phyloP scores from a whole-genome alignment of 2,797 vertebrate genomes.

The Sarcoramphus papa region DNA sequence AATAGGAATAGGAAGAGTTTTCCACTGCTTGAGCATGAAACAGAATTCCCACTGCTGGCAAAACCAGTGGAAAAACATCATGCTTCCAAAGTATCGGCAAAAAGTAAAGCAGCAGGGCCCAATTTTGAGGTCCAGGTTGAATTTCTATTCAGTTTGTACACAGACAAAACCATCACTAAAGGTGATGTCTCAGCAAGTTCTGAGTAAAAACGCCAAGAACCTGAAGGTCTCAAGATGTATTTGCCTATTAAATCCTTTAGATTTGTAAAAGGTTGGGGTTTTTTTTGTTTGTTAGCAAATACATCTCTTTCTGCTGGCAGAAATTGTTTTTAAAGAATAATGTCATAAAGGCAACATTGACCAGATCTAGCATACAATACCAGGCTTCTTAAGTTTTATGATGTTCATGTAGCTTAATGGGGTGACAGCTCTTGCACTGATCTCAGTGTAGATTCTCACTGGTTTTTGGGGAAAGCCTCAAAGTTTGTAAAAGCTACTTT shows the following conservation, averaged over 20 bases:
- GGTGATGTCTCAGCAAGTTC: background rate
- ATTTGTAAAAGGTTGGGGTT: background rate
- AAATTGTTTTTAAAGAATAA: background rate
- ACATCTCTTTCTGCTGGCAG: background rate
- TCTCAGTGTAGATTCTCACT: background rate
- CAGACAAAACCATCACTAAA: background rate
- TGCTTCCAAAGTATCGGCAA: background rate
- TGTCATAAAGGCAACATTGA: background rate
- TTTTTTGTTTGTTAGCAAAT: background rate
- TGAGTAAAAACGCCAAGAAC: background rate
- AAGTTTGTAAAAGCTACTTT: background rate
- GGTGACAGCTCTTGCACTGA: background rate
- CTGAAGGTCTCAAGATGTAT: background rate
- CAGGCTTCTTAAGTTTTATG: background rate
- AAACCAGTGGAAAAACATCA: constrained; percentile 4
- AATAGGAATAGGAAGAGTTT: background rate
- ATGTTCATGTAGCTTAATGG: background rate
- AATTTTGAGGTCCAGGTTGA: background rate
- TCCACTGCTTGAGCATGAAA: background rate
- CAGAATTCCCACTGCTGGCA: background rate
- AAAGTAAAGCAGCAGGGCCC: background rate
- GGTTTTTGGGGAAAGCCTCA: background rate
- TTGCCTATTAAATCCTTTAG: background rate
- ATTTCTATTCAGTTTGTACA: background rate
- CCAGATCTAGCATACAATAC: background rate